These are phyloP conservation scores for Anticlea derivata DNA, from an alignment of 2,888 invertebrate species.

Conservation along the genomic window DNA sequence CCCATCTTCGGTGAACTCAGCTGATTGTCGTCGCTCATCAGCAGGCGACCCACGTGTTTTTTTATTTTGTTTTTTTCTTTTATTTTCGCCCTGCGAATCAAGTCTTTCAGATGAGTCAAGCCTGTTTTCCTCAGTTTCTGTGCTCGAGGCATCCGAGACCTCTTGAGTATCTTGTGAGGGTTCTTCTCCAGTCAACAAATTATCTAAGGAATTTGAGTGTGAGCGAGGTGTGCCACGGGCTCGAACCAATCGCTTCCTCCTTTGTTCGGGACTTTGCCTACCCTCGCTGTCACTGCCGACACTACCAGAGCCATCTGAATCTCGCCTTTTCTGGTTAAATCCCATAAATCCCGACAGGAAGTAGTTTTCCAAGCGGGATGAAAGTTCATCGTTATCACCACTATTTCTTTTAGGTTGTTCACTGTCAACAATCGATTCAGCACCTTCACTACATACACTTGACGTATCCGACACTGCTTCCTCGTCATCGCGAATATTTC, in stretches of 20 bases:
- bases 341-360: slow-evolving; percentile 94
- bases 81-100: slow-evolving; percentile 92
- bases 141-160: slow-evolving; percentile 89
- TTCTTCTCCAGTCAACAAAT: slow-evolving; percentile 87
- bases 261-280: slow-evolving; percentile 93
- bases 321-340: slow-evolving; percentile 89
- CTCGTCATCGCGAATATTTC: slow-evolving; percentile 81
- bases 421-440: slow-evolving; percentile 88
- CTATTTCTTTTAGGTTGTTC: slow-evolving; percentile 78
- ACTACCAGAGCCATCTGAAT: slow-evolving; percentile 92
- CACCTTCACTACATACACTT: slow-evolving; percentile 92
- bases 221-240: slow-evolving; percentile 93
- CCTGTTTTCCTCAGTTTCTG: slow-evolving; percentile 87
- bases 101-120: slow-evolving; percentile 87
- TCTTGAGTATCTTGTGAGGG: slow-evolving; percentile 81
- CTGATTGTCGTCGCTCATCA: slow-evolving; percentile 86
- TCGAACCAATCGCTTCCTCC: slow-evolving; percentile 91
- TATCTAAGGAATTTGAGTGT: slow-evolving; percentile 92
- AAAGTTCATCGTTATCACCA: slow-evolving; percentile 88
- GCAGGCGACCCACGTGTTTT: slow-evolving; percentile 85
- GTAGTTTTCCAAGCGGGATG: slow-evolving; percentile 94
- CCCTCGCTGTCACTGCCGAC: slow-evolving; percentile 96
- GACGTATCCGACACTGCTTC: slow-evolving; percentile 92
- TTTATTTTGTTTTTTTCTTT: slow-evolving; percentile 91
- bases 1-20: slow-evolving; percentile 85